Evolutionary conservation across 2,888 invertebrate genomes (phyloP).

Genomic region (Ophion ventricosus): DNA sequence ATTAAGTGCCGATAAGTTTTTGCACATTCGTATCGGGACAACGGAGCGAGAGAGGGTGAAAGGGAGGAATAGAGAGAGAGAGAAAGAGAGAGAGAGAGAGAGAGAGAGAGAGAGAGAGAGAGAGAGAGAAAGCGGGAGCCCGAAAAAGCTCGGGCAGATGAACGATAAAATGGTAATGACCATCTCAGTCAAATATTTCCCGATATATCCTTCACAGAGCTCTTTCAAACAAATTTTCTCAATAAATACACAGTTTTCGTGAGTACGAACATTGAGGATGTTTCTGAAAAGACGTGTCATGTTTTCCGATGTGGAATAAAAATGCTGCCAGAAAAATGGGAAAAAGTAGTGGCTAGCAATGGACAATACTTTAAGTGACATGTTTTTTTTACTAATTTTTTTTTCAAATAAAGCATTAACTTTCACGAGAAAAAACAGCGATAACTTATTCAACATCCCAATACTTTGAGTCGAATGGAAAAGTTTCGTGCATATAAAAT

Average conservation of each 20-base stretch:
- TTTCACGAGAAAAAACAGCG: no score
- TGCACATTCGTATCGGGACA: constrained; percentile 34
- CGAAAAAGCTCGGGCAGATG: constrained; percentile 6
- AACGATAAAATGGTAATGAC: constrained; percentile 47
- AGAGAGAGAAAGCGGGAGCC: background rate
- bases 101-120: background rate
- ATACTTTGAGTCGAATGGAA: background rate
- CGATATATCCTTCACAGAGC: background rate
- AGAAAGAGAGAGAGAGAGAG: background rate
- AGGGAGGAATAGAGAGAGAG: background rate
- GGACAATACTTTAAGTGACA: no score
- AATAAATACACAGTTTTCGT: no score
- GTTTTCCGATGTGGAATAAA: background rate
- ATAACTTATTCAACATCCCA: no score
- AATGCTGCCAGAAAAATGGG: background rate
- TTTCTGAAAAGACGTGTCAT: no score
- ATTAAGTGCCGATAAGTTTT: constrained; percentile 64
- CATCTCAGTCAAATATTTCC: constrained; percentile 31
- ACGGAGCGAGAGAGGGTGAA: background rate
- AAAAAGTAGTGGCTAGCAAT: no score
- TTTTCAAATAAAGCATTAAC: no score
- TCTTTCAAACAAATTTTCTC: no score
- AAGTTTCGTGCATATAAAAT: background rate
- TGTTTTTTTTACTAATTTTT: no score
- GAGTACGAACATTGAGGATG: no score